phyloP scores from a whole-genome alignment of 2,797 vertebrate species.

The Pogoniulus pusillus region DNA sequence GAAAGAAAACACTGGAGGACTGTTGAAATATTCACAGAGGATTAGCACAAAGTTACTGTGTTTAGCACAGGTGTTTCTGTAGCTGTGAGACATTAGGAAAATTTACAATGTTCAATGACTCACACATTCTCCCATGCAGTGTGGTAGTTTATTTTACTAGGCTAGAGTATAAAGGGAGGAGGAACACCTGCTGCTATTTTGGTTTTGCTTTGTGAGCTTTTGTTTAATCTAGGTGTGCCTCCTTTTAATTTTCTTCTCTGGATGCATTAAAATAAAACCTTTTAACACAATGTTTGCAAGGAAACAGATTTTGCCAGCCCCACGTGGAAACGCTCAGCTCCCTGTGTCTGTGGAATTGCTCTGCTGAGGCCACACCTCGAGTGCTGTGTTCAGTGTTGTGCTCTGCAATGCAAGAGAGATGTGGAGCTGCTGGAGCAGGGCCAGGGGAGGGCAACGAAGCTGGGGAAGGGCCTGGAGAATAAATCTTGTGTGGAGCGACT shows the following conservation, averaged over 20 bases:
- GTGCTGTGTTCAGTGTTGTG: no score
- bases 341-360: background rate
- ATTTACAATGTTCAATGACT: slow-evolving; percentile 53
- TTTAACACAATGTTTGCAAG: background rate
- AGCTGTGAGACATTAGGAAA: slow-evolving; percentile 53
- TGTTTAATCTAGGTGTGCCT: slow-evolving; percentile 22
- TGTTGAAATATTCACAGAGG: slow-evolving; percentile 41
- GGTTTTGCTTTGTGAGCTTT: slow-evolving; percentile 14
- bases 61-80: slow-evolving; percentile 62
- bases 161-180: slow-evolving; percentile 11
- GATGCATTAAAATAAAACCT: background rate
- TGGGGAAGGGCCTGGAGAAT: no score
- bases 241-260: background rate
- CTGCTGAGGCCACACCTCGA: no score
- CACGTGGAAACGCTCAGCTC: background rate
- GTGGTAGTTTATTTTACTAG: slow-evolving; percentile 64
- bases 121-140: slow-evolving; percentile 42
- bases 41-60: slow-evolving; percentile 63
- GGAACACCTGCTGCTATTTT: slow-evolving; percentile 51
- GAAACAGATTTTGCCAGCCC: background rate
- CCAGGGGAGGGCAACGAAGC: no score
- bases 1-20: slow-evolving; percentile 24
- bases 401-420: no score
- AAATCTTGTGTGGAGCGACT: no score
- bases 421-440: no score